Evolutionary conservation across 2,797 vertebrate species (phyloP).

Genomic region (Falco novaeseelandiae): DNA sequence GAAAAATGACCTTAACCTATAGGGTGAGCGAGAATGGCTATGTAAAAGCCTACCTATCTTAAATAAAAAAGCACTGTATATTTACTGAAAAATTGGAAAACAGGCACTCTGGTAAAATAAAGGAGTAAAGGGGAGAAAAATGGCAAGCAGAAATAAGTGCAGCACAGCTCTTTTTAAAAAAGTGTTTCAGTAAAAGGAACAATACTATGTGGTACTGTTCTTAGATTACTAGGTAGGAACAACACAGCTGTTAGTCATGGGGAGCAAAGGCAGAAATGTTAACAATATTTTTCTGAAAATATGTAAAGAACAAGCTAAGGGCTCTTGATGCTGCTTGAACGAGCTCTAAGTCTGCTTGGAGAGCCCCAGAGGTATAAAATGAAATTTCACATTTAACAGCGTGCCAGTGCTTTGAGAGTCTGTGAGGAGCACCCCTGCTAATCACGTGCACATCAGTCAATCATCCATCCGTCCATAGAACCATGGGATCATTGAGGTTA

Average conservation of each 20-base stretch:
- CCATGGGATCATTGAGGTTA: too few species aligned
- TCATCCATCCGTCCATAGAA: not conserved
- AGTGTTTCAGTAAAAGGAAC: not conserved
- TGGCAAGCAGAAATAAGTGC: not conserved
- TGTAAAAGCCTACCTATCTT: too few species aligned
- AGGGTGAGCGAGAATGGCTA: not conserved
- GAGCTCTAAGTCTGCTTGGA: not conserved
- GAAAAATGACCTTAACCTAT: not conserved
- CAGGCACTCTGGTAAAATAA: not conserved
- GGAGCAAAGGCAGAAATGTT: not conserved
- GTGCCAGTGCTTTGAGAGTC: not conserved
- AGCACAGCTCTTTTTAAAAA: not conserved
- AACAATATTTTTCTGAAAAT: not conserved
- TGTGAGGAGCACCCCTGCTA: not conserved
- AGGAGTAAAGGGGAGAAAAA: not conserved
- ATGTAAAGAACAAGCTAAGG: not conserved
- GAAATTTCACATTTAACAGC: not conserved
- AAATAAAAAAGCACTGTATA: not conserved
- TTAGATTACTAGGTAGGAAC: not conserved
- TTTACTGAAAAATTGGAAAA: not conserved
- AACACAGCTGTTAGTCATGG: not conserved
- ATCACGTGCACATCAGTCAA: rapidly evolving
- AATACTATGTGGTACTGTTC: not conserved
- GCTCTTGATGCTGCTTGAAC: not conserved
- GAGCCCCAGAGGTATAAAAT: not conserved